Conservation (phyloP, 2,797 vertebrate species). For the Danio albolineatus region DNA sequence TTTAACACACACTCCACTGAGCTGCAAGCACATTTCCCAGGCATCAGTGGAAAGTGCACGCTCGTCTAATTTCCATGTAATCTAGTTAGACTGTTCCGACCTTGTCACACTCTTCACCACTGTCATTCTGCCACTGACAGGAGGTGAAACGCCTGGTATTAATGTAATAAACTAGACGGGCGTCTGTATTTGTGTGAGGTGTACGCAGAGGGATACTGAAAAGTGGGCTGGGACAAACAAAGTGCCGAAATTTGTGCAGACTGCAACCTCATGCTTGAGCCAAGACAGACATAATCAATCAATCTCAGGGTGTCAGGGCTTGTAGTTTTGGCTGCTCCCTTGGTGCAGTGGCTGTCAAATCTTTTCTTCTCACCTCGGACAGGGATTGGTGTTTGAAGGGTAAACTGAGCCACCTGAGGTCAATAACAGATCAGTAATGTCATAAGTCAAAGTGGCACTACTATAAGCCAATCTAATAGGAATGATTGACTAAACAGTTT, state of each 20-base stretch:
- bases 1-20: slow-evolving; percentile 25
- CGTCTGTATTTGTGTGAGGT: slow-evolving; percentile 33
- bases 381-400: slow-evolving; percentile 35
- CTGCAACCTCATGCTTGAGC: slow-evolving; percentile 44
- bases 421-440: slow-evolving; percentile 15
- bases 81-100: slow-evolving; percentile 56
- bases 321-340: slow-evolving; percentile 59
- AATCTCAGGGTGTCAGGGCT: slow-evolving; percentile 58
- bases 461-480: background rate
- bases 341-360: slow-evolving; percentile 55
- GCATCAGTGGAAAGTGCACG: slow-evolving; percentile 25
- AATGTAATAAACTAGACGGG: slow-evolving; percentile 56
- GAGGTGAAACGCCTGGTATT: slow-evolving; percentile 48
- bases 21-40: slow-evolving; percentile 48
- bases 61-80: slow-evolving; percentile 54
- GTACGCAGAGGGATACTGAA: slow-evolving; percentile 9
- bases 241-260: slow-evolving; percentile 43
- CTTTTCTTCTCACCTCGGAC: slow-evolving; percentile 43
- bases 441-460: slow-evolving; percentile 6
- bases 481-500: background rate
- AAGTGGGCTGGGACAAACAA: slow-evolving; percentile 31
- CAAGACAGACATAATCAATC: slow-evolving; percentile 64
- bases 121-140: slow-evolving; percentile 54
- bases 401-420: slow-evolving; percentile 42
- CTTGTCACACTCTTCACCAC: slow-evolving; percentile 57